Evolutionary conservation across 2,113 vertebrate species (phyloP), one percentile per base, ranked within the genome.

Genomic region (Daphoenositta chrysoptera): DNA sequence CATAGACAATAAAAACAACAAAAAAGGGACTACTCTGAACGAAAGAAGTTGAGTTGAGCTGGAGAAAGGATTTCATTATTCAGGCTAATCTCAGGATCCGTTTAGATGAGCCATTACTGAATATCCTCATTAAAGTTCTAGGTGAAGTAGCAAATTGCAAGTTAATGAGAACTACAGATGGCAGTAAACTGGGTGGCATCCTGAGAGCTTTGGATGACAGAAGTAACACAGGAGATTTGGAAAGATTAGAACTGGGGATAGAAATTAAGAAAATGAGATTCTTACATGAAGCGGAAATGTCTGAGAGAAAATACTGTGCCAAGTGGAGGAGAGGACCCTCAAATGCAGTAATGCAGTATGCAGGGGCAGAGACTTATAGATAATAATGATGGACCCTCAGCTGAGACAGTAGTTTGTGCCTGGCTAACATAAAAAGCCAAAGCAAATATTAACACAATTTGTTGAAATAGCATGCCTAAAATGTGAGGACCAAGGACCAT

Each of bases 91-190:
- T 82, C 75, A 53, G 51, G 75, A 84, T 96, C 60, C 80, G 56
- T 93, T 92, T 58, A 94, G 81, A 92, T 90, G 68, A 94, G 69
- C 79, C 58, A 35, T 89, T 93, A 83, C 61, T 78, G 71, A 93
- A 87, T 85, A 94, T 81, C 76, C 90, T 97, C 76, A 94, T 95
- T 94, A 64, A 84, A 92, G 75, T 87, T 93, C 70, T 92, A 94
- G 86, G 79, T 86, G 80, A 95, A 92, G 86, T 44, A 95, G 93
- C 53, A 93, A 94, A 83, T 71, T 14, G 5, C 63, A 90, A 89
- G 90, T 96, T 95, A 94, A 95, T 97, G 96, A 96, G 73, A 79
- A 69, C 45, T 37, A 15, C 94, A 96, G 93, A 95, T 96, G 89
- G 95, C 45, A 71, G 56, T 87, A 73, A 94, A 79, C 70, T 63